Evolutionary conservation across 1,140 invertebrate species (phyloP).

Genomic region (Orussus abietinus): DNA sequence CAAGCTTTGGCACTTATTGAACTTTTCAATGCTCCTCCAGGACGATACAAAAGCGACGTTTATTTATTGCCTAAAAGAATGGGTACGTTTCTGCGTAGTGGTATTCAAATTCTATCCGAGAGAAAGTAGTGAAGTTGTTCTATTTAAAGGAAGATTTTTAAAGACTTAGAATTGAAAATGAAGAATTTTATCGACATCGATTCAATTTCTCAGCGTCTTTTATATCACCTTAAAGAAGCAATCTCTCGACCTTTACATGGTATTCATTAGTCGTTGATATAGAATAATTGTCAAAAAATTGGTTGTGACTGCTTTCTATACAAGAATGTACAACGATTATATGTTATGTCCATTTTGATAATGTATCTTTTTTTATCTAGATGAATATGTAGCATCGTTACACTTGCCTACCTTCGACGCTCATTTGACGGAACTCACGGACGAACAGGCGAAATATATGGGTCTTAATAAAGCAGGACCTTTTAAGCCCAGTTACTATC

Average conservation of each 20-base stretch:
- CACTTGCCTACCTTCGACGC: conserved; percentile 97
- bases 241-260: too few relatives aligned
- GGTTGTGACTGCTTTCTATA: not conserved
- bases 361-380: conserved; percentile 46
- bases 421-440: conserved; percentile 90
- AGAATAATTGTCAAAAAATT: too few relatives aligned
- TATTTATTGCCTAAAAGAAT: conserved; percentile 98
- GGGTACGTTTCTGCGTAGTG: conserved; percentile 74
- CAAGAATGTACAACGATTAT: too few relatives aligned
- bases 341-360: too few relatives aligned
- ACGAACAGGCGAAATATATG: conserved; percentile 97
- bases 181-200: too few relatives aligned
- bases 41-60: conserved; percentile 91
- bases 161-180: too few relatives aligned
- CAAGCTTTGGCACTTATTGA: conserved; percentile 95
- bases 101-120: conserved; percentile 7
- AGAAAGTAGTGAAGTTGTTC: too few relatives aligned
- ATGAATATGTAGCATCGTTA: conserved; percentile 95
- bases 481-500: conserved; percentile 98
- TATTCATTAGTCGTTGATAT: too few relatives aligned
- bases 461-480: conserved; percentile 96
- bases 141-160: too few relatives aligned
- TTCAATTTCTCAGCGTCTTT: too few relatives aligned
- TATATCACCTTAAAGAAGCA: too few relatives aligned
- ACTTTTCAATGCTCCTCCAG: conserved; percentile 90